Evolutionary conservation across 2,113 vertebrate species (phyloP).

Genomic region (Embiotoca jacksoni): DNA sequence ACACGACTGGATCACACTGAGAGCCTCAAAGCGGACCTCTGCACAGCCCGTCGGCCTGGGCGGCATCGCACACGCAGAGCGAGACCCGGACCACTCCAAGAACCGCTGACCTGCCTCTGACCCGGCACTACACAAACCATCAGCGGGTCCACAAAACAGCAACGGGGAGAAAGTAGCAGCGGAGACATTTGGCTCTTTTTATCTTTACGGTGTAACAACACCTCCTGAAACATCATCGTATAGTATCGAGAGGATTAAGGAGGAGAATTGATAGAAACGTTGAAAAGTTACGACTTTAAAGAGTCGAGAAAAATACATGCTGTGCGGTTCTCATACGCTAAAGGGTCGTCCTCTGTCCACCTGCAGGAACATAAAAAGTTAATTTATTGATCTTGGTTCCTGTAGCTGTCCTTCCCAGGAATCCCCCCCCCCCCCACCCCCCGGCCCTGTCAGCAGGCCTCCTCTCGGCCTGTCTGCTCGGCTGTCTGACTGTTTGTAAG

Average conservation of each 20-base stretch:
- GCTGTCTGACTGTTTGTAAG: slow-evolving; percentile 2
- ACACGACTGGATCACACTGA: slow-evolving; percentile 72
- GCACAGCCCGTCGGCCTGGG: slow-evolving; percentile 7
- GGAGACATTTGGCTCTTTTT: neutral
- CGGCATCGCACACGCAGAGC: slow-evolving; percentile 20
- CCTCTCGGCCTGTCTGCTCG: slow-evolving; percentile 10
- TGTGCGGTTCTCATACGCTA: neutral
- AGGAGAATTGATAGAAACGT: no score
- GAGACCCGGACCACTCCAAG: slow-evolving; percentile 32
- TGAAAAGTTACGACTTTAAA: no score
- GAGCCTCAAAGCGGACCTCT: slow-evolving; percentile 68
- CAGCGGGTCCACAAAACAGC: slow-evolving; percentile 39
- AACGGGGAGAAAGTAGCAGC: neutral
- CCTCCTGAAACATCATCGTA: no score
- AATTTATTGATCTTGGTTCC: slow-evolving; percentile 33
- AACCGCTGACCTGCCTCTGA: slow-evolving; percentile 58
- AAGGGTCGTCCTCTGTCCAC: neutral
- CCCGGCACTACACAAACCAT: slow-evolving; percentile 43
- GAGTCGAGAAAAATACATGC: no score
- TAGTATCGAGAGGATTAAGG: no score
- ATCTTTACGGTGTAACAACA: neutral
- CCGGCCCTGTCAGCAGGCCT: neutral
- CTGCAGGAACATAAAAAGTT: neutral
- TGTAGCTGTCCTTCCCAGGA: slow-evolving; percentile 1
- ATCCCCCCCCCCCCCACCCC: neutral